phyloP scores from a whole-genome alignment of 2,888 invertebrate species.

The Machimus rusticus region DNA sequence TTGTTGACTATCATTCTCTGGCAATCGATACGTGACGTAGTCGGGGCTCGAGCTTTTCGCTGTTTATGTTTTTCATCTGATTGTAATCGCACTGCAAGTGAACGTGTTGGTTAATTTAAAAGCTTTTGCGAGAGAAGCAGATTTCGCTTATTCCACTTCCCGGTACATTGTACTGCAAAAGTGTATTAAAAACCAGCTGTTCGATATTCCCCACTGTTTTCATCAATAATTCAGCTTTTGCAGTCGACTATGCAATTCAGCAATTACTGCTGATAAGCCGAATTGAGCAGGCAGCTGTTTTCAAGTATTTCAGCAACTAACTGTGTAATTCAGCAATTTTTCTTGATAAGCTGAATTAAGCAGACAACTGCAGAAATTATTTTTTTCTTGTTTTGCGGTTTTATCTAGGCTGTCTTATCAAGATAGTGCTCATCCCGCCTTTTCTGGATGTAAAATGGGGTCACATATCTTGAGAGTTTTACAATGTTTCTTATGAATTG shows the following conservation, averaged over 20 bases:
- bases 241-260: background rate
- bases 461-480: background rate
- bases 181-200: background rate
- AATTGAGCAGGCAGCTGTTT: background rate
- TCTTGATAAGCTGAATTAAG: background rate
- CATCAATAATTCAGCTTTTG: background rate
- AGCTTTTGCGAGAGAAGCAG: background rate
- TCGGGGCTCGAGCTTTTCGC: background rate
- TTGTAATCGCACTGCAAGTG: background rate
- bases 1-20: conserved; percentile 20
- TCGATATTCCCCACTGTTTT: background rate
- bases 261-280: background rate
- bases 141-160: background rate
- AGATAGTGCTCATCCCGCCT: background rate
- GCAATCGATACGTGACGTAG: conserved; percentile 30
- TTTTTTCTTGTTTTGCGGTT: background rate
- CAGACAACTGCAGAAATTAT: background rate
- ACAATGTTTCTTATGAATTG: background rate
- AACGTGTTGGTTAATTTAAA: background rate
- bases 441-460: background rate
- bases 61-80: conserved; percentile 13
- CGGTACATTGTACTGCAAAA: conserved; percentile 8
- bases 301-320: too few relatives aligned
- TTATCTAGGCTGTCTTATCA: background rate
- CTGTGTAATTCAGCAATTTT: background rate